Evolutionary conservation across 2,888 invertebrate genomes (phyloP).

Genomic region (Thalpophila matura): DNA sequence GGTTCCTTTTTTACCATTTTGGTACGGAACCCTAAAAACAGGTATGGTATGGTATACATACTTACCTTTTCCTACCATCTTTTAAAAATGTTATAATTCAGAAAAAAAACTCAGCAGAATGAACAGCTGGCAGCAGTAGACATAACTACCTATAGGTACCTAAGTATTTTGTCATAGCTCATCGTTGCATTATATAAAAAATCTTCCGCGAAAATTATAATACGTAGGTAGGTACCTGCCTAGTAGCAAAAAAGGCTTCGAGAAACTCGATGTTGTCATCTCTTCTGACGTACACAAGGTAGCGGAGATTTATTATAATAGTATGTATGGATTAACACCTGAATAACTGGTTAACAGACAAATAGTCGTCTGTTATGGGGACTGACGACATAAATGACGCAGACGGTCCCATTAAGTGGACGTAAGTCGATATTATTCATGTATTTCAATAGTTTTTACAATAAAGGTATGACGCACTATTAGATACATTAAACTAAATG

Average conservation of each 20-base stretch:
- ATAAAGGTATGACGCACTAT: conserved; percentile 27
- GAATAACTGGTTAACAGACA: conserved; percentile 27
- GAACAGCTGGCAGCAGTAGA: not conserved
- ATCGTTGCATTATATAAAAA: conserved; percentile 9
- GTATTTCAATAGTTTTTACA: conserved; percentile 22
- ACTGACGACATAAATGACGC: conserved; percentile 45
- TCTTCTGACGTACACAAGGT: conserved; percentile 28
- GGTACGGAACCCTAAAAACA: no score
- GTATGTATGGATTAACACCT: conserved; percentile 18
- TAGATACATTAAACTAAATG: conserved; percentile 8
- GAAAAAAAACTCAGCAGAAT: not conserved
- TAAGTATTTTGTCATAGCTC: conserved; percentile 6
- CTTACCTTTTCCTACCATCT: no score
- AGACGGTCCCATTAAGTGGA: conserved; percentile 27
- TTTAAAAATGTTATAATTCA: no score
- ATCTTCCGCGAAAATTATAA: conserved; percentile 12
- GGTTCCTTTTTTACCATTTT: no score
- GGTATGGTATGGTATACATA: no score
- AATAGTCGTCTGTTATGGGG: conserved; percentile 22
- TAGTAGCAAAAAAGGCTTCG: conserved; percentile 8
- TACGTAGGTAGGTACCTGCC: not conserved
- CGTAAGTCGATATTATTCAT: conserved; percentile 22
- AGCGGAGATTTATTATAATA: conserved; percentile 22
- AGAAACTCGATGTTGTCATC: conserved; percentile 24
- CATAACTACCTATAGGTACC: no score